Conservation (phyloP, 2,113 vertebrate genomes). For the Tragelaphus imberbis region DNA sequence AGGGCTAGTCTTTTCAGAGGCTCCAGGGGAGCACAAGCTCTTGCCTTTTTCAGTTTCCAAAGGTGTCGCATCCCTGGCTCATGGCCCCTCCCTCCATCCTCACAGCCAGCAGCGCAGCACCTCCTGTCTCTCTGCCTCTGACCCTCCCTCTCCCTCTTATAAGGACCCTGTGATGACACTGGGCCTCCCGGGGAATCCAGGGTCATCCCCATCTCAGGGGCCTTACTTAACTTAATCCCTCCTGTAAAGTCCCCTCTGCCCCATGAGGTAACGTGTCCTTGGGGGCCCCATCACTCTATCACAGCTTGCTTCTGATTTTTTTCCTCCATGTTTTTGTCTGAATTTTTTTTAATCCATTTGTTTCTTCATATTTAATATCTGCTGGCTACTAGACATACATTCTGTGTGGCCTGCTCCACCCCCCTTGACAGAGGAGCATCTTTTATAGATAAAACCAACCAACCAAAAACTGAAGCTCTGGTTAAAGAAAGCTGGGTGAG, state of each 20-base stretch:
- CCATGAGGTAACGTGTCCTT: background rate
- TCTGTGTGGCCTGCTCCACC: background rate
- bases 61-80: accelerated
- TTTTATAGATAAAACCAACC: background rate
- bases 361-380: too few relatives aligned
- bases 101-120: background rate
- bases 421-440: background rate
- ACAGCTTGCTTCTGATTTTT: background rate
- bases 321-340: background rate
- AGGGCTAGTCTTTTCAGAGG: accelerated
- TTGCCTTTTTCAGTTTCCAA: background rate
- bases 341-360: background rate
- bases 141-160: background rate
- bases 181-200: background rate
- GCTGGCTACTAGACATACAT: background rate
- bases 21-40: background rate
- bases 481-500: background rate
- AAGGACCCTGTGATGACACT: background rate
- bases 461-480: background rate
- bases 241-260: background rate
- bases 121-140: background rate
- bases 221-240: background rate
- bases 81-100: accelerated
- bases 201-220: background rate
- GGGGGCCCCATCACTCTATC: background rate